Conservation (phyloP, 2,888 invertebrate genomes). For the Cheilosia vulpina region DNA sequence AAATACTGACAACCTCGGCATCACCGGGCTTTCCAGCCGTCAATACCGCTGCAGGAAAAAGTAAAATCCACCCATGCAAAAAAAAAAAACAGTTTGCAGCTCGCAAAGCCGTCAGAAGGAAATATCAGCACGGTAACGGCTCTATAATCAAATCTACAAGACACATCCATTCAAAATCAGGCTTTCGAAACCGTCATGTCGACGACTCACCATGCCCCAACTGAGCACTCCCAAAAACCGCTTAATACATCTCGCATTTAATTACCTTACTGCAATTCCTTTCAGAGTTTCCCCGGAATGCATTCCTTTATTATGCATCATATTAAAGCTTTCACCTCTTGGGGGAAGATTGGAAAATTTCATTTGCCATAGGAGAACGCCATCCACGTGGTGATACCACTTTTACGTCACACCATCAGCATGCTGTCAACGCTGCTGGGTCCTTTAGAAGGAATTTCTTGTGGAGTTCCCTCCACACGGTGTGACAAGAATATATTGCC, state of each 20-base stretch:
- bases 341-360: conserved; percentile 26
- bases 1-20: too few relatives aligned
- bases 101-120: too few relatives aligned
- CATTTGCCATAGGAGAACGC: conserved; percentile 12
- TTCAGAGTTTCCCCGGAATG: neutral
- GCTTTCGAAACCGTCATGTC: neutral
- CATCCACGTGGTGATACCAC: neutral
- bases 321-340: conserved; percentile 13
- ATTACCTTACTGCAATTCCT: conserved; percentile 1
- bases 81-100: too few relatives aligned
- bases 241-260: neutral
- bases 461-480: neutral
- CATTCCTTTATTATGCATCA: conserved; percentile 3
- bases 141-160: too few relatives aligned
- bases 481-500: conserved; percentile 3
- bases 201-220: neutral
- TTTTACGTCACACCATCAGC: neutral
- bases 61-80: too few relatives aligned
- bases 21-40: too few relatives aligned
- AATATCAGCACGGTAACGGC: too few relatives aligned
- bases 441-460: neutral
- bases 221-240: too few relatives aligned
- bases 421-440: conserved; percentile 10
- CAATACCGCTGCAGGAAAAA: too few relatives aligned
- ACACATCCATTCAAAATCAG: too few relatives aligned